Evolutionary conservation across 2,113 vertebrate species (phyloP).

Genomic region (cattle (Bos taurus)): DNA sequence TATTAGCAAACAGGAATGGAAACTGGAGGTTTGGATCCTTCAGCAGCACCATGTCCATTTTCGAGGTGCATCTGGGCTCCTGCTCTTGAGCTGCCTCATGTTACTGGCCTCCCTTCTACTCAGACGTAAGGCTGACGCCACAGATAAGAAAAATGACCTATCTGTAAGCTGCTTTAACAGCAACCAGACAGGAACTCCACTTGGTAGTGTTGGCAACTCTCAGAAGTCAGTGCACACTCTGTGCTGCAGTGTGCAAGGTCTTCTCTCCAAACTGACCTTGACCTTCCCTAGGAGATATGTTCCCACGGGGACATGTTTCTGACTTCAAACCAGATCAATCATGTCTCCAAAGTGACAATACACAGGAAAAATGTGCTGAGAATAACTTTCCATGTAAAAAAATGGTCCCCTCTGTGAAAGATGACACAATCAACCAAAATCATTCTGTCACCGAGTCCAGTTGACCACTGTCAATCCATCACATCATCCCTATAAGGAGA

Average conservation of each 20-base stretch:
- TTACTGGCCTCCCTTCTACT: conserved; percentile 71
- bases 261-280: not conserved
- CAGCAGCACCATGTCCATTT: conserved; percentile 63
- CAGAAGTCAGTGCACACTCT: conserved; percentile 75
- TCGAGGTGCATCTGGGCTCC: conserved; percentile 75
- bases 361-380: not conserved
- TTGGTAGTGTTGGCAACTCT: conserved; percentile 75
- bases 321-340: not conserved
- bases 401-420: not conserved
- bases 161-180: conserved; percentile 32
- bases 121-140: conserved; percentile 61
- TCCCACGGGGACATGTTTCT: not conserved
- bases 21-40: conserved; percentile 68
- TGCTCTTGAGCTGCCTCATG: conserved; percentile 76
- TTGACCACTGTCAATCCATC: not conserved
- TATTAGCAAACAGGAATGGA: conserved; percentile 77
- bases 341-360: not conserved
- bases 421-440: not conserved
- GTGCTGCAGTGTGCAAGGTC: not conserved
- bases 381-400: not conserved
- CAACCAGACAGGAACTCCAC: conserved; percentile 56
- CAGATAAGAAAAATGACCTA: conserved; percentile 70
- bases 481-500: not conserved
- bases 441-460: not conserved
- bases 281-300: too few species aligned